Conservation (phyloP, 1,140 invertebrate species). For the Drosophila suzukii region DNA sequence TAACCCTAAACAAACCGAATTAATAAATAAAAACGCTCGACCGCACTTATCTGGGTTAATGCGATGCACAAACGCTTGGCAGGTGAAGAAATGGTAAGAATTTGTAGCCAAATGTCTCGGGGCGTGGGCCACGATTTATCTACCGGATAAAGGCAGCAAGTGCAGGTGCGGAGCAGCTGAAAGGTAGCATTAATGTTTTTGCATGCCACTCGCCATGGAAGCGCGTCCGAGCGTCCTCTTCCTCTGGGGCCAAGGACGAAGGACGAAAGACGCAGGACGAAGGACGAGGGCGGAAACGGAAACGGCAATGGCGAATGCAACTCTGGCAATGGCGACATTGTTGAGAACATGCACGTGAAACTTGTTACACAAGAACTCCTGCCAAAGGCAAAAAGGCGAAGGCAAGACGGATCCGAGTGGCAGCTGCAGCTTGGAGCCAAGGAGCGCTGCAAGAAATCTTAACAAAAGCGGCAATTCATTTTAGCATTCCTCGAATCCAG, state of each 20-base stretch:
- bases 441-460: constrained; percentile 73
- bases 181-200: constrained; percentile 68
- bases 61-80: constrained; percentile 67
- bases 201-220: constrained; percentile 49
- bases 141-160: constrained; percentile 58
- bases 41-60: constrained; percentile 58
- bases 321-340: constrained; percentile 68
- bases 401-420: constrained; percentile 21
- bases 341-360: constrained; percentile 78
- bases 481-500: constrained; percentile 72
- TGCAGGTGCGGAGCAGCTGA: constrained; percentile 42
- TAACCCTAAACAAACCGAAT: constrained; percentile 1
- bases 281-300: constrained; percentile 38
- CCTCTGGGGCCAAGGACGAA: constrained; percentile 13
- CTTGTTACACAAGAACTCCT: constrained; percentile 67
- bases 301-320: constrained; percentile 16
- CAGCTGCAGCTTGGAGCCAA: constrained; percentile 29
- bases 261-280: constrained; percentile 5
- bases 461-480: constrained; percentile 81
- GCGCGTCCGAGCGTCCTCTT: constrained; percentile 50
- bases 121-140: constrained; percentile 61
- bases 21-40: constrained; percentile 25
- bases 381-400: constrained; percentile 16
- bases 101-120: constrained; percentile 41
- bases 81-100: constrained; percentile 61